Base-by-base conservation (phyloP, 2,797 vertebrate species). In the Enteromius trimaculatus region DNA sequence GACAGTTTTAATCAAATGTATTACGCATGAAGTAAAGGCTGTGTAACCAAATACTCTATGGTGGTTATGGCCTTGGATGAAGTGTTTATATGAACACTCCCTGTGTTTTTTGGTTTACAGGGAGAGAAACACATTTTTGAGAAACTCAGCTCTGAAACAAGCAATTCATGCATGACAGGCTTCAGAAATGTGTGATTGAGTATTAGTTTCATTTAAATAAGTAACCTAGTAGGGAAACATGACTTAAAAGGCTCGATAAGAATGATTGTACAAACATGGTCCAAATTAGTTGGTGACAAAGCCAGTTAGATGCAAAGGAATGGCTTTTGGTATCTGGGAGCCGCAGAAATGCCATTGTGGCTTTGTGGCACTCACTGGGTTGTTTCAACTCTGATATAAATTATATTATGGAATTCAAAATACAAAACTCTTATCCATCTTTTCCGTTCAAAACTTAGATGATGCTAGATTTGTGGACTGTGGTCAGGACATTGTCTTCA, bases 341-440 rank as follows among this genome's bases (percentile, higher is more conserved):
- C 65, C 82, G 78, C 82, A 83, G 37, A 77, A 83, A 83, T 78
- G 66, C 75, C 53, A 78, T 78, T 4, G 26, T 70, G 62, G 37
- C 51, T 60, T 21, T 75, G 44, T 76, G 47, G 62, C 47, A 29
- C 11, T 68, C 9, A 2, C 58, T 66, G 6, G 44, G n/a, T 66
- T 23, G 31, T 58, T 68, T 76, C 11, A 66, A n/a, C 19, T 31
- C 49, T 34, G n/a, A 65, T 19, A 68, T 34, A 79, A 79, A 29
- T 31, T 0, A 76, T 77, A 76, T 16, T 55, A 10, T 23, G 74
- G 62, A 58, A 77, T 77, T 83, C 37, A 60, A 83, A 58, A 69
- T 42, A 53, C 47, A 39, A 82, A 76, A n/a, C n/a, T 9, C 23
- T 53, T 42, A 53, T 42, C 44, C 79, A 74, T 64, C 47, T 74